These are phyloP conservation scores for Geococcyx californianus DNA, from an alignment of 2,113 vertebrate species.

Conservation along the genomic window DNA sequence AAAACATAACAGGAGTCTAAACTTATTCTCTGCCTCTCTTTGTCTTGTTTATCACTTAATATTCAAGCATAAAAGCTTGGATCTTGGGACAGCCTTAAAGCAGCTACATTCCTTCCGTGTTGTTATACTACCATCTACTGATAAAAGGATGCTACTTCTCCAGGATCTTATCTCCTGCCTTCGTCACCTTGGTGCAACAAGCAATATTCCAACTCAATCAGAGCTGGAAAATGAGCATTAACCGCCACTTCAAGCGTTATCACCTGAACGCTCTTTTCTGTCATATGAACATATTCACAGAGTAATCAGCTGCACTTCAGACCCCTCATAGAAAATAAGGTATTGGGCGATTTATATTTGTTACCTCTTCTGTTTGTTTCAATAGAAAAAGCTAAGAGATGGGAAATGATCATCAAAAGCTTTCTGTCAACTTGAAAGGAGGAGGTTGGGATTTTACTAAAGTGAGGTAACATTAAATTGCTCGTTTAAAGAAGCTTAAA, in stretches of 20 bases:
- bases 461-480: background rate
- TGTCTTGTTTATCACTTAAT: background rate
- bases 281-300: background rate
- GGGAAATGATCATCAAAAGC: background rate
- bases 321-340: background rate
- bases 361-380: slow-evolving; percentile 20
- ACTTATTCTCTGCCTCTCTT: background rate
- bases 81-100: background rate
- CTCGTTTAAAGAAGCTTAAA: background rate
- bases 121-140: slow-evolving; percentile 83
- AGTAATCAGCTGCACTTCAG: slow-evolving; percentile 29
- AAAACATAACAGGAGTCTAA: background rate
- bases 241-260: background rate
- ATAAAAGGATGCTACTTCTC: slow-evolving; percentile 73
- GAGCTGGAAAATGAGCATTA: background rate
- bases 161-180: background rate
- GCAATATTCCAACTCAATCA: background rate
- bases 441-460: background rate
- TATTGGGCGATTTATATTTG: background rate
- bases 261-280: background rate
- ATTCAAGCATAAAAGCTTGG: background rate
- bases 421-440: background rate
- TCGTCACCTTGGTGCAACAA: background rate
- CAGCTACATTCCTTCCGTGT: slow-evolving; percentile 24
- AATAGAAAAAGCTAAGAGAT: background rate